Base-by-base conservation (phyloP, 2,797 vertebrate species). In the Pangasius djambal region DNA sequence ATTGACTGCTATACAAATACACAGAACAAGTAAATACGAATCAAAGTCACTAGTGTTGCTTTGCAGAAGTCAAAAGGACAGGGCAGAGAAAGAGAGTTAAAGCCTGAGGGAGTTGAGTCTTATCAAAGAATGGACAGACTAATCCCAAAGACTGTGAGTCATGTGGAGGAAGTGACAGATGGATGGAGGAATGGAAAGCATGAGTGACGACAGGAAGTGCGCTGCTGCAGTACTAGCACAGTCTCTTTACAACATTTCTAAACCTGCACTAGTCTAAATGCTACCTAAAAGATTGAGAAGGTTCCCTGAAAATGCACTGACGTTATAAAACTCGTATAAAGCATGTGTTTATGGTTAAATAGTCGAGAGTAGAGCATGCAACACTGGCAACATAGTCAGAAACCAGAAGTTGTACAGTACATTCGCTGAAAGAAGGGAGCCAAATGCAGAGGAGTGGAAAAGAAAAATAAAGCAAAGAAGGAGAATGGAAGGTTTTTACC, bases 111-210 rank as follows among this genome's bases (percentile, higher is more conserved):
- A 89, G 83, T 95, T 94, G 95, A 93, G 87, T 93, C 87, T 90
- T 86, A 86, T 83, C 78, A 83, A 61, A 89, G 70, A 84, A 87
- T 67, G 50, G 81, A 95, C 95, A 96, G 96, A 96, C 96, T 96
- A 96, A 97, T 96, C 96, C 96, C 94, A 96, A 92, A 94, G 83
- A 52, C 89, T 89, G 89, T 89, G 89, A 92, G 90, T 92, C 90
- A 79, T 89, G 89, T 91, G 89, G 83, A 89, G 89, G 52, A 90
- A 91, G 90, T 91, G 91, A 90, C 88, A 86, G 92, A 90, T 89
- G 31, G 91, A 89, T 79, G 89, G 63, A 82, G 86, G 72, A 25
- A 79, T 67, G 37, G 50, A 59, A 84, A 82, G 86, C 44, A 28
- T 2, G 74, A 86, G 77, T 83, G 88, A 82, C 57, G 40, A 48